Conservation (phyloP, 2,797 vertebrate species). For the Tolypeutes matacus region DNA sequence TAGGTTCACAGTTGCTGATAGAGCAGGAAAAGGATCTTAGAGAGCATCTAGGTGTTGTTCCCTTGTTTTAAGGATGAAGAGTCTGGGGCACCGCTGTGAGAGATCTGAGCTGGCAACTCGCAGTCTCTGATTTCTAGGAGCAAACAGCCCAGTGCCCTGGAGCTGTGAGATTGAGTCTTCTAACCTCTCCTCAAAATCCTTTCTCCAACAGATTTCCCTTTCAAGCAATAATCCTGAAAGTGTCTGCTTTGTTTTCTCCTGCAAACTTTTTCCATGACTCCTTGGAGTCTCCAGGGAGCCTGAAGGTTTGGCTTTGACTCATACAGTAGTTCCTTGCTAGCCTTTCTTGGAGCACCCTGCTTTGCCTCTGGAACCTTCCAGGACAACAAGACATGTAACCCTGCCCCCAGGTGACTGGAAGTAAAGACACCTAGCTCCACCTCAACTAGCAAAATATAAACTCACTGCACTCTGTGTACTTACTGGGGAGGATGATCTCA, state of each 20-base stretch:
- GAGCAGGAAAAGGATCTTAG: slow-evolving; percentile 17
- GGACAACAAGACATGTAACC: background rate
- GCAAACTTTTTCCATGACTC: slow-evolving; percentile 34
- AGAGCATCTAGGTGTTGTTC: background rate
- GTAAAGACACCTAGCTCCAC: background rate
- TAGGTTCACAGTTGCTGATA: slow-evolving; percentile 24
- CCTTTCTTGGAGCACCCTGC: background rate
- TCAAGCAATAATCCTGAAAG: slow-evolving; percentile 9
- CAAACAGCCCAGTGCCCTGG: background rate
- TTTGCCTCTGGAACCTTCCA: slow-evolving; percentile 28
- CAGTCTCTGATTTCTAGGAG: background rate
- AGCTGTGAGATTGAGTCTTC: background rate
- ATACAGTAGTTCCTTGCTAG: slow-evolving; percentile 18
- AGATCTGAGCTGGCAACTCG: background rate
- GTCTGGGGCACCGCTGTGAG: background rate
- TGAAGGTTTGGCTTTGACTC: slow-evolving; percentile 50
- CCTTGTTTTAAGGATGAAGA: slow-evolving; percentile 51
- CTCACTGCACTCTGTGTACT: slow-evolving; percentile 50
- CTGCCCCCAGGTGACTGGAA: slow-evolving; percentile 1
- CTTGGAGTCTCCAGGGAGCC: background rate
- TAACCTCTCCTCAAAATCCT: slow-evolving; percentile 44
- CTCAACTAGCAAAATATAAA: slow-evolving; percentile 39
- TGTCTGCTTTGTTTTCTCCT: background rate
- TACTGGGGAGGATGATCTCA: background rate
- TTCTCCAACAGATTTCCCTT: slow-evolving; percentile 27